Percentiles rank a stretch among this genome's conserved stretches.
Evolutionary conservation across 2,113 vertebrate species (phyloP).

Genomic region (Paracanthobrama guichenoti): DNA sequence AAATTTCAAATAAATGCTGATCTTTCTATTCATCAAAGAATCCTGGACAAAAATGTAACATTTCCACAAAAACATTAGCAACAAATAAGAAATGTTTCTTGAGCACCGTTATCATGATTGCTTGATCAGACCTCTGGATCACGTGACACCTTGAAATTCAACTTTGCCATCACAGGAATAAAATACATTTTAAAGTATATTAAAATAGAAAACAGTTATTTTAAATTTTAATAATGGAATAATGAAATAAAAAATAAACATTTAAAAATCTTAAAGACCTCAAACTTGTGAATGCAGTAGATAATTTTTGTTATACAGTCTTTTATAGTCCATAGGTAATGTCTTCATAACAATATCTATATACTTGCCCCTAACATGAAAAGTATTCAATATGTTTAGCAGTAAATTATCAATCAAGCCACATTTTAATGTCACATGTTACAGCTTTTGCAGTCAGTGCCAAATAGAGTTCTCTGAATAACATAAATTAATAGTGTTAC

Average conservation of each 20-base stretch:
- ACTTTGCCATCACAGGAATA: neutral
- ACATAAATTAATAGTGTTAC: neutral
- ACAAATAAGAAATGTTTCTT: neutral
- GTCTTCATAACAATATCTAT: neutral
- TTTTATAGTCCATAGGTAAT: neutral
- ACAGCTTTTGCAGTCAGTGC: conserved; percentile 4
- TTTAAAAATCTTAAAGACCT: too few species aligned
- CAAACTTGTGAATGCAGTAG: neutral
- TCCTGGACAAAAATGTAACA: neutral
- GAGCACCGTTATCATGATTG: neutral
- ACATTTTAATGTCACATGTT: neutral
- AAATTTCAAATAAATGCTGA: neutral
- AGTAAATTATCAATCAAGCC: too few species aligned
- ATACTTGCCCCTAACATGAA: neutral
- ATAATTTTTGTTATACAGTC: neutral
- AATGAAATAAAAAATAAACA: too few species aligned
- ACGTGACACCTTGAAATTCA: neutral
- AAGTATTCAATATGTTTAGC: neutral
- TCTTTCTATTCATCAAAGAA: neutral
- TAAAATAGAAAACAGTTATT: too few species aligned
- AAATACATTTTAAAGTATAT: too few species aligned
- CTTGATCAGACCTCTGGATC: too few species aligned
- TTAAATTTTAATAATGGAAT: too few species aligned
- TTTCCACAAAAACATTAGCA: too few species aligned
- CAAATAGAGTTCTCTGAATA: neutral